Evolutionary conservation across 2,797 vertebrate species (phyloP), one percentile per base, ranked within the genome.

Genomic region (Tangara arthus): DNA sequence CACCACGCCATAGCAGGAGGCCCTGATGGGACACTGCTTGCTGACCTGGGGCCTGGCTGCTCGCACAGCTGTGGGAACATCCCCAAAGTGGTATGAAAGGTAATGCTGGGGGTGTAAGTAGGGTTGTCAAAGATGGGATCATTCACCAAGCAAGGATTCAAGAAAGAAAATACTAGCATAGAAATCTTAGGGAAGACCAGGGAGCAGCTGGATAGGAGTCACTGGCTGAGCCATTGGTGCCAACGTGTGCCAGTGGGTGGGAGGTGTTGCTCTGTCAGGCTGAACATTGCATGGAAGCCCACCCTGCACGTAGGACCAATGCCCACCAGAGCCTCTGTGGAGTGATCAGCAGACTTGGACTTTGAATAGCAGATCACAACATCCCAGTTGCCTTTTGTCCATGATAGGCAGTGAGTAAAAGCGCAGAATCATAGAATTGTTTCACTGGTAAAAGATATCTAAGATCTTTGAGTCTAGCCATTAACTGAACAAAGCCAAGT

Each of bases 1-100:
- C 20, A 20, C 4, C 4, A 9, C 0, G 0, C 24, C 2, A 0
- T 26, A 39, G 32, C 19, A 30, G 30, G 17, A 23, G 15, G 4
- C 19, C 30, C 34, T 34, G 28, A 22, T 18, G 41, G 17, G 47
- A 32, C 17, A 18, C 20, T 1, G 1, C 52, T 65, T 61, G 32
- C 22, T 60, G 44, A 42, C 14, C 9, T 49, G 42, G 11, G 41
- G 8, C 42, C 21, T 42, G 34, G 61, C 39, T 37, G 5, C 17
- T 41, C 57, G 22, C 49, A 46, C 37, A 52, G 18, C 22, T 47
- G 16, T 42, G 30, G 50, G 32, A 71, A 12, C 46, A 55, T 42
- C 15, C 12, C 22, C 22, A 20, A 19, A 15, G 19, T 5, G 5
- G 12, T n/a, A 59, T 3, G 3, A 28, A 55, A 56, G 26, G 34